phyloP scores from a whole-genome alignment of 2,888 invertebrate genomes.

The Meiosimyza platycephala region DNA sequence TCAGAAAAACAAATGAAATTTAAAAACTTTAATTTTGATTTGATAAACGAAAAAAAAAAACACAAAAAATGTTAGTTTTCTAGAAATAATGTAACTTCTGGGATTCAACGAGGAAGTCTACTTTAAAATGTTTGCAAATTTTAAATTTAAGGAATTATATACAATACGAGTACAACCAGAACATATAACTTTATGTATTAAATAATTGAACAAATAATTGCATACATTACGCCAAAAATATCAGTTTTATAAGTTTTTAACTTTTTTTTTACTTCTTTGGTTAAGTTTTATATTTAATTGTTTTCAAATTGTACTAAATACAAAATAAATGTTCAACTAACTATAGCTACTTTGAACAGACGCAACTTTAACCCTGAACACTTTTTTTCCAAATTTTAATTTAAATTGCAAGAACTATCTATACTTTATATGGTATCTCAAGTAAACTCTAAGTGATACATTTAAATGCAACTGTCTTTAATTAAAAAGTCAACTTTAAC shows the following conservation, averaged over 20 bases:
- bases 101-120: slow-evolving; percentile 11
- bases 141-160: slow-evolving; percentile 6
- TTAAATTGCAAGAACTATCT: background rate
- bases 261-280: slow-evolving; percentile 1
- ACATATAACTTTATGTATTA: slow-evolving; percentile 16
- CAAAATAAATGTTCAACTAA: slow-evolving; percentile 10
- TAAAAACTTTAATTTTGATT: too few species aligned
- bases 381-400: background rate
- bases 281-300: background rate
- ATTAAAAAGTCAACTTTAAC: slow-evolving; percentile 15
- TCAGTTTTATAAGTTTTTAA: slow-evolving; percentile 2
- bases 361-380: slow-evolving; percentile 18
- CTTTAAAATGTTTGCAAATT: background rate
- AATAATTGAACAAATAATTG: slow-evolving; percentile 24
- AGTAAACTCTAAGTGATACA: slow-evolving; percentile 29
- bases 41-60: too few species aligned
- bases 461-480: slow-evolving; percentile 16
- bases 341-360: slow-evolving; percentile 16
- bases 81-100: background rate
- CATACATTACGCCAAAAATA: slow-evolving; percentile 22
- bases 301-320: background rate
- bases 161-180: slow-evolving; percentile 9
- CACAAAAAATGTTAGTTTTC: too few species aligned
- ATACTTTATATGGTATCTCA: slow-evolving; percentile 1
- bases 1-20: too few species aligned